Evolutionary conservation across 2,113 vertebrate species (phyloP), one percentile per base, ranked within the genome.

Genomic region (Megaceryle torquata): DNA sequence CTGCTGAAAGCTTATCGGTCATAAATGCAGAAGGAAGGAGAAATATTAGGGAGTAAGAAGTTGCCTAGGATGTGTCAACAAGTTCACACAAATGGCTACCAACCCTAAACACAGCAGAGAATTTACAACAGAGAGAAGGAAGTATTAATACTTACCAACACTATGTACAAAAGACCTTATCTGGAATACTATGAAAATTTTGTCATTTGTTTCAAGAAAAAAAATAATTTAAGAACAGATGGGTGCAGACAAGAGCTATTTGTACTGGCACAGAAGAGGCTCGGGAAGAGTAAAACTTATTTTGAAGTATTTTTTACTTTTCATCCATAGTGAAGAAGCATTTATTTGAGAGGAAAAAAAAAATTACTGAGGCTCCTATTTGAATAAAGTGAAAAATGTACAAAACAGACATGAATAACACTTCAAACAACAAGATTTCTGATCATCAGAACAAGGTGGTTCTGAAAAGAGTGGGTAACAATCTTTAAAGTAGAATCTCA

Each of bases 111-210:
- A 2, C 6, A 79, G 8, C 39, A 39, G 15, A 82, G 33, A 24
- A 60, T 14, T 90, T 70, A 70, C 53, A 78, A 15, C 0, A 1
- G 54, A 89, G 54, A 75, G 50, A 50, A 84, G 35, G 43, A 77
- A 86, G 48, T 13, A 64, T 68, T 61, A 51, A 89, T 91, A 95
- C 95, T 96, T 89, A 96, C 96, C 95, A 75, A 37, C 14, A 53
- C 7, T 68, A 63, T 84, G 64, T 25, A 87, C 64, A 91, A 95
- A 93, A 95, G n/a, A 92, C 82, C 71, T 90, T 84, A 59, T 71
- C 83, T 81, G 61, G 44, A 91, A 91, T 69, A 50, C 50, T 95
- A 89, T 0, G 6, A 77, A 61, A 91, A 60, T 60, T 89, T 22
- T 77, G 67, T 59, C 46, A 65, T 92, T 94, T 46, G 14, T 84